A percentile compares a stretch with the other conserved stretches of the same genome.
These are phyloP conservation scores for Rallus crepitans DNA, from an alignment of 2,797 vertebrate species.

Conservation along the genomic window DNA sequence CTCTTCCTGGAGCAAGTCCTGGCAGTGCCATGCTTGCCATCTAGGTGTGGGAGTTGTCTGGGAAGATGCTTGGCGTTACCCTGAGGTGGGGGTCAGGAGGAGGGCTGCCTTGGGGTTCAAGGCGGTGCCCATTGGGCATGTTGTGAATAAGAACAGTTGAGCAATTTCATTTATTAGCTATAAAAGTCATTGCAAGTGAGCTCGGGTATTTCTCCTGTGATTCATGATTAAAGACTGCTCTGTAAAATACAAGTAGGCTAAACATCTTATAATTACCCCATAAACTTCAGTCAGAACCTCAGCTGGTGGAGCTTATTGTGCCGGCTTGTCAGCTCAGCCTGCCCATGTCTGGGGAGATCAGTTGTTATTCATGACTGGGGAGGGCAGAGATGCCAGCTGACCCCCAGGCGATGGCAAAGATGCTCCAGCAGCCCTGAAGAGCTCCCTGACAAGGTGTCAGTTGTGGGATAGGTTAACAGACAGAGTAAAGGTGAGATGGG, in stretches of 20 bases:
- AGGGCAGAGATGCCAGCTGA: background rate
- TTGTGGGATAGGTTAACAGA: background rate
- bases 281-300: background rate
- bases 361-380: background rate
- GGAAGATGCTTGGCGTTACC: background rate
- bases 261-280: background rate
- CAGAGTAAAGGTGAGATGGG: background rate
- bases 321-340: background rate
- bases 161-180: slow-evolving; percentile 27
- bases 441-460: background rate
- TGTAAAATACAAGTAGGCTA: background rate
- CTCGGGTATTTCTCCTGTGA: background rate
- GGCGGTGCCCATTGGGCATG: background rate
- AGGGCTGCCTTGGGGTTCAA: background rate
- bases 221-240: background rate
- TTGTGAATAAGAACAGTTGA: background rate
- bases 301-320: background rate
- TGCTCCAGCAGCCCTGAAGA: background rate
- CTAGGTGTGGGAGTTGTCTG: background rate
- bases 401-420: background rate
- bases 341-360: background rate
- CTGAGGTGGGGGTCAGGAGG: background rate
- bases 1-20: background rate
- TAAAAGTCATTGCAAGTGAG: background rate
- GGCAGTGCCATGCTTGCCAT: rapidly evolving